Conservation (phyloP, 2,113 vertebrate genomes). For the Salvelinus fontinalis region DNA sequence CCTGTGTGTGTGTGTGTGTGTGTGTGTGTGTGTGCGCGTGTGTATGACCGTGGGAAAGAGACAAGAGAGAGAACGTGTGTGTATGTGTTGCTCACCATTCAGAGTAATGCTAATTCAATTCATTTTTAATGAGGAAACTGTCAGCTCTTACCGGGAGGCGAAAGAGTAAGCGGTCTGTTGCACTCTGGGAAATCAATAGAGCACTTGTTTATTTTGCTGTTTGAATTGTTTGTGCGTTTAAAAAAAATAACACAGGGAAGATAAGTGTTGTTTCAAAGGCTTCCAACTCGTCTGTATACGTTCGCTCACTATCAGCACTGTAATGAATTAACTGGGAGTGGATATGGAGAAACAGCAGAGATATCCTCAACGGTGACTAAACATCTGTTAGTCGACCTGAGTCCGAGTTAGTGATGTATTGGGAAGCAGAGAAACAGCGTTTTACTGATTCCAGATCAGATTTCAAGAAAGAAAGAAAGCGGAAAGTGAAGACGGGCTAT, state of each 20-base stretch:
- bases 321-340: constrained; percentile 71
- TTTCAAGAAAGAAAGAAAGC: not conserved
- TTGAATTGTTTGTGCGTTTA: constrained; percentile 84
- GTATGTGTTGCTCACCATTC: constrained; percentile 60
- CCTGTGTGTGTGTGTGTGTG: constrained; percentile 35
- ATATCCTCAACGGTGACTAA: not conserved
- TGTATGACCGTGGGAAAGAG: not conserved
- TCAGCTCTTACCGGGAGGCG: constrained; percentile 76
- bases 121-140: constrained; percentile 86
- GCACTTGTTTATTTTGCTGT: constrained; percentile 88
- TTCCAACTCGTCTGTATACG: constrained; percentile 62
- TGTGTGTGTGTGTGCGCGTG: constrained; percentile 45
- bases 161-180: constrained; percentile 78
- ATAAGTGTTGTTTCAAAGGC: constrained; percentile 69
- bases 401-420: not conserved
- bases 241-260: constrained; percentile 58
- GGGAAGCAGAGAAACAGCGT: not conserved
- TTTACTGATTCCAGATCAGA: not conserved
- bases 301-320: constrained; percentile 37
- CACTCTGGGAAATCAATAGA: constrained; percentile 83
- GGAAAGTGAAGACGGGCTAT: not conserved
- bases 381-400: not conserved
- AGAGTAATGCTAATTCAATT: constrained; percentile 86
- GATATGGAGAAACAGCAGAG: constrained; percentile 31
- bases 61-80: constrained; percentile 21